phyloP scores from a whole-genome alignment of 2,113 vertebrate genomes.

The Megaleporinus macrocephalus region DNA sequence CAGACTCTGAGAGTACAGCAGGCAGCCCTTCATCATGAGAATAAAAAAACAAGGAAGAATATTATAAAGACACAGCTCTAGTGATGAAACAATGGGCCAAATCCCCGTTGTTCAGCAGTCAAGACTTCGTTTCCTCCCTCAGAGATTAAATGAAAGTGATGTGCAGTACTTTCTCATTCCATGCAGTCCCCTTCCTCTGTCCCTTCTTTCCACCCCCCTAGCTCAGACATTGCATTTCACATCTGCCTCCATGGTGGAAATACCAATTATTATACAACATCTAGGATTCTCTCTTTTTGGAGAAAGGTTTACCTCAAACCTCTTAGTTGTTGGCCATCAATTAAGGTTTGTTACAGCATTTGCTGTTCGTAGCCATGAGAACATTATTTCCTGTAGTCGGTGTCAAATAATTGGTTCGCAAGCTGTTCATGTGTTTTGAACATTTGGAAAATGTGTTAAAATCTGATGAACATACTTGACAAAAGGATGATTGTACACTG shows the following conservation, averaged over 20 bases:
- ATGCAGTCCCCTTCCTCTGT: not conserved
- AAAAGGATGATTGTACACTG: not conserved
- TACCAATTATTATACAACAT: conserved; percentile 22
- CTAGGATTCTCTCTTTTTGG: conserved; percentile 16
- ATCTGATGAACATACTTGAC: not conserved
- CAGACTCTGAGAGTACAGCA: not conserved
- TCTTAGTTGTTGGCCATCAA: not conserved
- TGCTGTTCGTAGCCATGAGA: not conserved
- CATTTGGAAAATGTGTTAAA: not conserved
- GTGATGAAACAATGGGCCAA: conserved; percentile 10
- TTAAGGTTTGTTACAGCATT: conserved; percentile 7
- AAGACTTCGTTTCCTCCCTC: conserved; percentile 16
- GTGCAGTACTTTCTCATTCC: conserved; percentile 48
- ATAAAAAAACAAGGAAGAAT: conserved; percentile 4
- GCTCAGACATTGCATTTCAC: conserved; percentile 19
- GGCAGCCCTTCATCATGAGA: not conserved
- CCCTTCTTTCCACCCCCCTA: conserved; percentile 19
- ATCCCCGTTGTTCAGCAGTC: conserved; percentile 18
- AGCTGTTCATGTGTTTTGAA: not conserved
- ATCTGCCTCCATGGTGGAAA: conserved; percentile 29
- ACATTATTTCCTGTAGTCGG: not conserved
- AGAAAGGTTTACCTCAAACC: not conserved
- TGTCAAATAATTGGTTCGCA: not conserved
- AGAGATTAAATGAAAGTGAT: conserved; percentile 21
- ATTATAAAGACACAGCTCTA: not conserved